These are phyloP conservation scores for Danionella cerebrum DNA, from an alignment of 2,113 vertebrate genomes.

Conservation along the genomic window DNA sequence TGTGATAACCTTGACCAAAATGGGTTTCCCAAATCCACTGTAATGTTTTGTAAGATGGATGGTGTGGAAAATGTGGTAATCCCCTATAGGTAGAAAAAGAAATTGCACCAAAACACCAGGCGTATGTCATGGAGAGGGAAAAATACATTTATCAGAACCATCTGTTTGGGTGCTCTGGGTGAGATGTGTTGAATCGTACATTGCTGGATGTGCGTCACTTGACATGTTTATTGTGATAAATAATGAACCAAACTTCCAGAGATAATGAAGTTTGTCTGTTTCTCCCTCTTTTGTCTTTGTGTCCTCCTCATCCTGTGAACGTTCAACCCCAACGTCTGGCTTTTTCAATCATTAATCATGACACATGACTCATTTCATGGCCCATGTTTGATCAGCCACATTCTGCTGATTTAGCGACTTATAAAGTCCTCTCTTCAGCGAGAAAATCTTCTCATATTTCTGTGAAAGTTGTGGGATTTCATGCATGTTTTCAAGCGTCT, in stretches of 20 bases:
- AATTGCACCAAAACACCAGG: background rate
- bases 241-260: background rate
- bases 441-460: background rate
- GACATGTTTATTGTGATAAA: conserved; percentile 5
- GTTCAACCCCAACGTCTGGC: background rate
- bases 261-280: conserved; percentile 17
- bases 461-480: background rate
- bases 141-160: background rate
- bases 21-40: no score
- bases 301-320: background rate
- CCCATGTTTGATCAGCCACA: background rate
- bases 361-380: background rate
- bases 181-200: conserved; percentile 7
- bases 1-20: no score
- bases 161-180: conserved; percentile 9
- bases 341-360: background rate
- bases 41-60: background rate
- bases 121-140: background rate
- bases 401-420: conserved; percentile 13
- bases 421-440: background rate
- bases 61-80: background rate
- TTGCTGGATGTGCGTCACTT: conserved; percentile 6
- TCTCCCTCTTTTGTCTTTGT: background rate
- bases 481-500: background rate
- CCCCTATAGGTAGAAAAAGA: background rate